Percentiles rank a stretch among this genome's conserved stretches.
Evolutionary conservation across 1,140 invertebrate species (phyloP).

Genomic region (Drosophila chauvacae): DNA sequence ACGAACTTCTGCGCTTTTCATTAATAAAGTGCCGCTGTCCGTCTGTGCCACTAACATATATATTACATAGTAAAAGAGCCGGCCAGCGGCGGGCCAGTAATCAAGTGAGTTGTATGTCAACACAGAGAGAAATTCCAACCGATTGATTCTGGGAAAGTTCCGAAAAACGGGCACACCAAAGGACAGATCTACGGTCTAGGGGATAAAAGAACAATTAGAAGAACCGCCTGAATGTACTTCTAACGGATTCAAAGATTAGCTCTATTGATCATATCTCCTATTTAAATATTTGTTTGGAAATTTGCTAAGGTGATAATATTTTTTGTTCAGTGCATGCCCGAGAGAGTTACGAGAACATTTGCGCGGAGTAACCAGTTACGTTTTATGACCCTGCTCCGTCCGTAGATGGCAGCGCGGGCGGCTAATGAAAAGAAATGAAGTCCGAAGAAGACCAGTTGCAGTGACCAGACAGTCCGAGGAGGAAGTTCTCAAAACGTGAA

Average conservation of each 20-base stretch:
- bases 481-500: slow-evolving; percentile 66
- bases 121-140: background rate
- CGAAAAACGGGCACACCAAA: background rate
- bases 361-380: slow-evolving; percentile 75
- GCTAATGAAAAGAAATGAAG: slow-evolving; percentile 80
- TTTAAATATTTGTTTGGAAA: too few species aligned
- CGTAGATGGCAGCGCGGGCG: slow-evolving; percentile 57
- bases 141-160: background rate
- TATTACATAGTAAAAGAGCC: slow-evolving; percentile 58
- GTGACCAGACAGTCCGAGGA: slow-evolving; percentile 1
- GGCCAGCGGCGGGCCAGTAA: slow-evolving; percentile 25
- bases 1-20: slow-evolving; percentile 79
- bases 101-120: slow-evolving; percentile 28
- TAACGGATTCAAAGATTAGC: background rate
- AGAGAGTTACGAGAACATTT: slow-evolving; percentile 74
- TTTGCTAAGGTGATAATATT: accelerated
- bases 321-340: background rate
- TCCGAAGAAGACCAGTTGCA: slow-evolving; percentile 36
- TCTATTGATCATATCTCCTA: background rate
- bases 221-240: background rate
- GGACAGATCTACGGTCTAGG: background rate
- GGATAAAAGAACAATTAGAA: background rate
- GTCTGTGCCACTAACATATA: slow-evolving; percentile 72
- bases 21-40: slow-evolving; percentile 71
- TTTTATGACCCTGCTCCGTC: slow-evolving; percentile 65